Evolutionary conservation across 2,113 vertebrate genomes (phyloP), one percentile per base, ranked within the genome.

Genomic region (Vombatus ursinus): DNA sequence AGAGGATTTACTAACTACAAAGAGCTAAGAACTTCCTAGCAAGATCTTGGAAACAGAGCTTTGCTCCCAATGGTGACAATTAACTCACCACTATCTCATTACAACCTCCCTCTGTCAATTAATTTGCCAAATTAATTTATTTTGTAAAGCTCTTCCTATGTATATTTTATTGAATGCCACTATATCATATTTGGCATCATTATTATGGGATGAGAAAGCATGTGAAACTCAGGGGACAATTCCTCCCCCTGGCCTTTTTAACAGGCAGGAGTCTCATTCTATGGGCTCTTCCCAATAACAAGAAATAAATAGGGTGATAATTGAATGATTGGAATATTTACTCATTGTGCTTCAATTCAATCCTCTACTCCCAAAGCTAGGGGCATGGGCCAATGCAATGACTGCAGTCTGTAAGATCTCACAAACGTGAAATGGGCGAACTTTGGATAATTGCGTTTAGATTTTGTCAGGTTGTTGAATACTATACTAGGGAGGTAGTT

Each of bases 71-170:
- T 54, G 37, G 44, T 91, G n/a, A 49, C 52, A 92, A 77, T 23
- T 95, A 54, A 9, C 48, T 93, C 50, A 68, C 50, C 89, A 11
- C 51, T 90, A 90, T 44, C 19, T 93, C 51, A 84, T 90, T 68
- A 90, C 28, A 48, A 11, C 57, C 49, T 90, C 90, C 90, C 90
- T 95, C 68, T 48, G 50, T 23, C 47, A 93, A 92, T 94, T 84
- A 91, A 90, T 89, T 95, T 53, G 28, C 25, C 52, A 4, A n/a
- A 57, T 94, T 61, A 84, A 24, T 93, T 44, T 90, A 57, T 61
- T 90, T 91, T 91, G 31, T 68, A 93, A 95, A 95, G 0, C 7
- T 96, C 90, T 94, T 96, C 22, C 44, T 57, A 48, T 4, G n/a
- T 26, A 92, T 91, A 0, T 10, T 57, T 47, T 28, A 50, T 89